phyloP scores from a whole-genome alignment of 2,113 vertebrate genomes.

The Macroglossus sobrinus region DNA sequence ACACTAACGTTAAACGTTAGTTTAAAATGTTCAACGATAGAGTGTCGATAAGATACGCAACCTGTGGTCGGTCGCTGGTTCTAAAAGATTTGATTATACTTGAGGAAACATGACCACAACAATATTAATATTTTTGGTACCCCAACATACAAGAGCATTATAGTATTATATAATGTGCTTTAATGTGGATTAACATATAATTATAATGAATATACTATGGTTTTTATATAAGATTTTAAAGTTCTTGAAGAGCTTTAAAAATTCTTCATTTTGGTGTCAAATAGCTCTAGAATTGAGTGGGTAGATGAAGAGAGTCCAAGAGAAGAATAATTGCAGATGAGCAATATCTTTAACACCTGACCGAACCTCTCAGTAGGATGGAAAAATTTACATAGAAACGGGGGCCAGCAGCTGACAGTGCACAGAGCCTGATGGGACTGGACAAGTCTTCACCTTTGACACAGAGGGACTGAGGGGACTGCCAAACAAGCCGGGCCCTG shows the following conservation, averaged over 20 bases:
- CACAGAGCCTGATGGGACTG: neutral
- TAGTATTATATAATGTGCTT: neutral
- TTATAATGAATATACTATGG: neutral
- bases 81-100: neutral
- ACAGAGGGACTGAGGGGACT: neutral
- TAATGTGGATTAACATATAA: neutral
- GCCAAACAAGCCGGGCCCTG: neutral
- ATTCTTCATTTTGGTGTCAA: neutral
- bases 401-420: accelerated
- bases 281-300: neutral
- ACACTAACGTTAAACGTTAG: neutral
- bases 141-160: neutral
- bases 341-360: neutral
- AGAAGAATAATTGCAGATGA: neutral
- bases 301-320: neutral
- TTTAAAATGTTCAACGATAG: neutral
- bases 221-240: neutral
- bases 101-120: neutral
- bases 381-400: neutral
- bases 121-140: neutral
- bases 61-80: neutral
- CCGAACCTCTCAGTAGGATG: neutral
- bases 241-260: neutral
- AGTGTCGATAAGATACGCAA: neutral
- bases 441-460: neutral